Conservation (phyloP, 2,113 vertebrate species). For the Pseudonaja textilis region DNA sequence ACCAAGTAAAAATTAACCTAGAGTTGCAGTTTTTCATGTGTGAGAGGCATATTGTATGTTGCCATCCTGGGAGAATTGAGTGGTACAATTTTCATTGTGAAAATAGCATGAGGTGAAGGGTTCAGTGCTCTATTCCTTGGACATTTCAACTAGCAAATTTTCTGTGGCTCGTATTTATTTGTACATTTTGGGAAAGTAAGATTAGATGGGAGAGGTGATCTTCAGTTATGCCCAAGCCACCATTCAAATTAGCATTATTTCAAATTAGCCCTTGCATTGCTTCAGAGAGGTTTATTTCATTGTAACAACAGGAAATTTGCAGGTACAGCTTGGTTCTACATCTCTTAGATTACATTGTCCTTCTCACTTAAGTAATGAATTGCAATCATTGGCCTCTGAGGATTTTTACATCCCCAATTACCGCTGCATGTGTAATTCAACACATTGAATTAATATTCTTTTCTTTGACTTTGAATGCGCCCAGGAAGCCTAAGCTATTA, state of each 20-base stretch:
- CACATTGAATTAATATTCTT: slow-evolving; percentile 28
- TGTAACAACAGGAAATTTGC: neutral
- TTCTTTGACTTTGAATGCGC: slow-evolving; percentile 43
- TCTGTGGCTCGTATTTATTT: neutral
- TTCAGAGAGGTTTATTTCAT: neutral
- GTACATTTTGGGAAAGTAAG: neutral
- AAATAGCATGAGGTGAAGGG: neutral
- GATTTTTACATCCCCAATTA: slow-evolving; percentile 34
- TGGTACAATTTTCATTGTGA: neutral
- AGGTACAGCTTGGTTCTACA: neutral
- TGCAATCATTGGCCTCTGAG: neutral
- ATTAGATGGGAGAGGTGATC: neutral
- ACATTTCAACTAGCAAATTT: neutral
- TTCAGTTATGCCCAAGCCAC: neutral
- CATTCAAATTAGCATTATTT: neutral
- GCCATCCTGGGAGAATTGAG: neutral
- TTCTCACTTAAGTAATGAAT: neutral
- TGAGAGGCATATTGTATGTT: neutral
- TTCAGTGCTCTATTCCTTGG: neutral
- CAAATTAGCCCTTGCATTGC: neutral
- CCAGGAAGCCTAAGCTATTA: slow-evolving; percentile 51
- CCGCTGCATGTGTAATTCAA: slow-evolving; percentile 13
- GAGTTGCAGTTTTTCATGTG: neutral
- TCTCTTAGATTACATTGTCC: neutral
- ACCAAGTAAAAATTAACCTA: neutral